Base-by-base conservation (phyloP, 2,888 invertebrate species). In the Philopedon plagiatum region DNA sequence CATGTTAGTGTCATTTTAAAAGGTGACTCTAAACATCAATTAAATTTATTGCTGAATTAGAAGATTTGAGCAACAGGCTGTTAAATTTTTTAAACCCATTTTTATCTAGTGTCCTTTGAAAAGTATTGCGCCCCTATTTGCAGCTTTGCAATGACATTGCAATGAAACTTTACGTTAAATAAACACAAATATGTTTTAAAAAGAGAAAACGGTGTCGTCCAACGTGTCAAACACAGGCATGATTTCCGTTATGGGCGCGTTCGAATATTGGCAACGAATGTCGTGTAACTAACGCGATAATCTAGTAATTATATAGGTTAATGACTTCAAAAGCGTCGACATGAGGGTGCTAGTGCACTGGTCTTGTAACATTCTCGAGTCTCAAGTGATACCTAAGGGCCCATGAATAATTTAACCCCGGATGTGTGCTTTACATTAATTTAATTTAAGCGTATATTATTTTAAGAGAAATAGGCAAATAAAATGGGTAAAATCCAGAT, bases 291-390 rank as follows among this genome's bases (percentile, higher is more conserved):
- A 58, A 58, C 58, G 41, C 26, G 19, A 11, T 37, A 57, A 57
- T 37, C 57, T 57, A 39, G 58, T 41, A 58, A 58, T 58, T 58
- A 58, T 41, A 29, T 29, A 9, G 51, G 51, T 32, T 29, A 54
- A 54, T 54, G 51, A 54, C 51, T 54, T 54, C 18, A 54, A 15
- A 29, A 29, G 51, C 29, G 32, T 29, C 18, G 29, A 29, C 29
- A 29, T 8, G 29, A 29, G 51, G 9, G 29, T 26, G 23, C 21
- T 13, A 13, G 18, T 15, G 5, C 1, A 51, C 11, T 9, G 26
- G 26, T 26, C 26, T 51, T 29, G 13, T 51, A 26, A 51, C 26
- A 26, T 13, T 26, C 26, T 26, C 26, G 2, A 26, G 26, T 26
- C 29, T 29, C 26, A 13, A 26, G 15, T 26, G 51, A 15, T 51